Base-by-base conservation (phyloP, 2,888 invertebrate genomes). In the Spicauda simplicius region DNA sequence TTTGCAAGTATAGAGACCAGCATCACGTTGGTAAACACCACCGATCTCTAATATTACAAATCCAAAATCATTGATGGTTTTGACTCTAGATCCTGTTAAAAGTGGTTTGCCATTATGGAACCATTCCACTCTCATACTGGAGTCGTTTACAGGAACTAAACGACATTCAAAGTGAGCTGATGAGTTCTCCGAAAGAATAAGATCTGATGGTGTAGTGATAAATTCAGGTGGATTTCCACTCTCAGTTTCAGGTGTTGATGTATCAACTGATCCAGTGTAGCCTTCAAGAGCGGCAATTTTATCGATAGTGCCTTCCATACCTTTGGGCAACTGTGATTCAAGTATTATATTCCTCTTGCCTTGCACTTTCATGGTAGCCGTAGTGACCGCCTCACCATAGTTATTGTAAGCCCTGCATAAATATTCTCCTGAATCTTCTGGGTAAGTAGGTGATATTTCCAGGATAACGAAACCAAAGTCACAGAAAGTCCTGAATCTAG, bases 381-480 rank as follows among this genome's bases (percentile, higher is more conserved):
- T 97, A 11, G 98, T 98, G 1, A 98, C 98, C 66, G 98, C 98
- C 88, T 98, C 97, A 57, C 98, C 98, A 75, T 97, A 97, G 75
- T 97, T 97, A 78, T 98, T 98, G 69, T 95, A 95, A 18, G 98
- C 98, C 80, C 98, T 95, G 90, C 98, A 98, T 59, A 97, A 96
- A 81, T 97, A 97, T 91, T 97, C 97, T 18, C 98, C 99, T 30
- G 98, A 97, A 85, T 99, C 99, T 93, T 98, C 98, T 0, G 98
- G 98, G 84, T 98, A 98, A 12, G 99, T 98, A 0, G 99, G 99
- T 10, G 98, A 97, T 77, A 99, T 99, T 94, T 99, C 99, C 73
- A 99, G 94, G 75, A 99, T 98, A 33, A 98, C 99, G 83, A 98
- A 99, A 68, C 99, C 99, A 88, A 99, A 99, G 91, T 99, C 99